Base-by-base conservation (phyloP, 2,888 invertebrate genomes). In the Platypus cylindrus region DNA sequence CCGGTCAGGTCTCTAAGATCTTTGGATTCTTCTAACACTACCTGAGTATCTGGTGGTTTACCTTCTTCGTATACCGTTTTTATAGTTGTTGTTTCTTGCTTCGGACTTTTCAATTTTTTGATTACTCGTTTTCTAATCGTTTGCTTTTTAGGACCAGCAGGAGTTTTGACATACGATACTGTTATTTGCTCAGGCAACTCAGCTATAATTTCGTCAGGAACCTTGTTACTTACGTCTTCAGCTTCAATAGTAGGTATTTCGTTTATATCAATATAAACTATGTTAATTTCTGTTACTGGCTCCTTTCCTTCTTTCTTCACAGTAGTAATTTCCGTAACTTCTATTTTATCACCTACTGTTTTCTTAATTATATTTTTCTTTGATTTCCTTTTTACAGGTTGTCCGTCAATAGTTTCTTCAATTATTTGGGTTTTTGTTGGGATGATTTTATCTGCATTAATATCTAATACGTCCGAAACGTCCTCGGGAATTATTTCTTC, bases 61-160 rank as follows among this genome's bases (percentile, higher is more conserved):
- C 60, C 63, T 36, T 65, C 65, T 52, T 65, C 65, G 43, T 66
- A 63, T 23, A 64, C 48, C 0, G 66, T 67, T 44, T 62, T 60
- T 44, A 68, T 65, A 52, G 63, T 62, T 15, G 50, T 49, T 13
- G 48, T 39, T 51, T 60, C 50, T 44, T 52, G 34, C 32, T 49
- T 51, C 3, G 50, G 54, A 17, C 52, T 53, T 3, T 47, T 50
- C 22, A 50, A 48, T 45, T 56, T 60, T 29, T 55, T 60, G 8
- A 54, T 55, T 2, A 55, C 53, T 18, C 53, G 52, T 38, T 56
- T 61, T 41, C 53, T 62, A 1, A 46, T 46, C 16, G 46, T 44
- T 28, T 48, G 48, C 31, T 50, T 49, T 18, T 37, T 37, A 34
- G 47, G 47, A 17, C 53, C 52, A 45, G 46, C 32, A 36, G 46